Evolutionary conservation across 2,797 vertebrate species (phyloP).

Genomic region (Heterohyrax brucei): DNA sequence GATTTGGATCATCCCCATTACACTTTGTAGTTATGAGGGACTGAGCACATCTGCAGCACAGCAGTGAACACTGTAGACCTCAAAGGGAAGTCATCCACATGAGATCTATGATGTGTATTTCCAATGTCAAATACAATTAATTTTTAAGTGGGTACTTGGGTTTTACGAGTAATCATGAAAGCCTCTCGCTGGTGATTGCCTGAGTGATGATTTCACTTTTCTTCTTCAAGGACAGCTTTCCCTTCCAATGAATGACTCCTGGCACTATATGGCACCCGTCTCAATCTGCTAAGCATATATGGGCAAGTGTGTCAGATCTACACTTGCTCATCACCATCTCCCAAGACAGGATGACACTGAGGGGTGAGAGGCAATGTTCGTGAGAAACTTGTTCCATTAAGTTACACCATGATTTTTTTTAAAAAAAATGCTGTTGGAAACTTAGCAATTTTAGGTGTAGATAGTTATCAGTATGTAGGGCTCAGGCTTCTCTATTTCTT

Average conservation of each 20-base stretch:
- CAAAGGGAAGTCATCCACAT: conserved; percentile 80
- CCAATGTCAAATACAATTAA: conserved; percentile 80
- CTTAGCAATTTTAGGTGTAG: background rate
- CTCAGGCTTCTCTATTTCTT: background rate
- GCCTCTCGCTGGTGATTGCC: conserved; percentile 70
- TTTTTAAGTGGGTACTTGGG: conserved; percentile 67
- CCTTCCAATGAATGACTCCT: background rate
- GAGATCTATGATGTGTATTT: conserved; percentile 68
- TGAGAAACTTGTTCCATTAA: conserved; percentile 38
- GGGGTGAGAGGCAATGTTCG: background rate
- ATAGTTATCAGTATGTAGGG: background rate
- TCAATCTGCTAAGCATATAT: conserved; percentile 40
- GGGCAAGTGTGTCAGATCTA: background rate
- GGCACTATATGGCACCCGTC: conserved; percentile 5
- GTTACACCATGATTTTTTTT: conserved; percentile 13
- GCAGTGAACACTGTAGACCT: conserved; percentile 74
- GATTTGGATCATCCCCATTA: conserved; percentile 47
- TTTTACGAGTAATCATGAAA: conserved; percentile 69
- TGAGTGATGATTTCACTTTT: conserved; percentile 79
- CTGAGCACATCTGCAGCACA: conserved; percentile 84
- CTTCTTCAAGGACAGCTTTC: conserved; percentile 47
- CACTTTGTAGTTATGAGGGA: conserved; percentile 44
- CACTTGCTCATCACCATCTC: background rate
- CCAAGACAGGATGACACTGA: background rate
- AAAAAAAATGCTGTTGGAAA: conserved; percentile 14